Conservation (phyloP, 2,113 vertebrate genomes). For the Baryphthengus martii region DNA sequence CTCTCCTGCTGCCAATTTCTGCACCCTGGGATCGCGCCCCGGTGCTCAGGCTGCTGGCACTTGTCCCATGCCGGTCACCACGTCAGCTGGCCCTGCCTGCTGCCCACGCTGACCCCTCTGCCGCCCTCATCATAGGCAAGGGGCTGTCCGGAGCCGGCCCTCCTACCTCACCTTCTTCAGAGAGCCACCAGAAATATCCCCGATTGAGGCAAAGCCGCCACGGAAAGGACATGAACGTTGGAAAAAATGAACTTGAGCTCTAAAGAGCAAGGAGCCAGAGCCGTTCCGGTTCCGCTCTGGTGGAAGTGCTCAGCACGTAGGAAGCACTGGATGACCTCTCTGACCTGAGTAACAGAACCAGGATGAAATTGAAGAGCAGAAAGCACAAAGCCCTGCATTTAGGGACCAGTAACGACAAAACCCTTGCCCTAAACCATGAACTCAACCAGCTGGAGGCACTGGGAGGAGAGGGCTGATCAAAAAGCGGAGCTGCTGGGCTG, state of each 20-base stretch:
- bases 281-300: accelerated
- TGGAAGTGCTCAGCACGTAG: background rate
- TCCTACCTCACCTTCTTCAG: background rate
- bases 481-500: background rate
- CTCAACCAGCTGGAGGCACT: background rate
- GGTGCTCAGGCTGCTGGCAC: background rate
- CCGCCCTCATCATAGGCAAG: background rate
- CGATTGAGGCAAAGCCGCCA: background rate
- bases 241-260: background rate
- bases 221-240: background rate
- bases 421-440: background rate
- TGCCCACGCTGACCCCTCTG: background rate
- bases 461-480: background rate
- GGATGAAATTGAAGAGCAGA: background rate
- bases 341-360: background rate
- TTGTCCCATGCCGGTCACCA: accelerated
- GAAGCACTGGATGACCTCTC: background rate
- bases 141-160: background rate
- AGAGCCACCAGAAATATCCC: background rate
- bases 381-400: background rate
- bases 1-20: background rate
- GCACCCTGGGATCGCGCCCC: background rate
- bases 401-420: background rate
- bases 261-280: background rate
- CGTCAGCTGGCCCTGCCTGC: background rate